Evolutionary conservation across 92 coral and sea anemone species (phyloP), one percentile per base, ranked within the genome.

Genomic region (Heliopora coerulea): DNA sequence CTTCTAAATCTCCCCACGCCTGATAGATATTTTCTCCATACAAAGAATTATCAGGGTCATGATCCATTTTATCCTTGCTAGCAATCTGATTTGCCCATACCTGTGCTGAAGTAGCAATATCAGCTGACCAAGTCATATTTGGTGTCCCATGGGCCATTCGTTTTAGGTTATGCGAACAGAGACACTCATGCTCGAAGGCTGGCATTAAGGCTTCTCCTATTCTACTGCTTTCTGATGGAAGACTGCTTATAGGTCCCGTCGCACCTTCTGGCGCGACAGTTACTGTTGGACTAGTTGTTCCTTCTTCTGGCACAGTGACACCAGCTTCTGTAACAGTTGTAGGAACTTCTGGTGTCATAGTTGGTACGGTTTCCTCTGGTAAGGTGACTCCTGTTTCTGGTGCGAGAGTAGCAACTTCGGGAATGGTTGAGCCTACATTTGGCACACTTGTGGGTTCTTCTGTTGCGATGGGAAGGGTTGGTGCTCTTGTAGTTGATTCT

Each of bases 1-100:
- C 11, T 17, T 14, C 1, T 3, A 3, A 1, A 3, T 9, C 8
- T 56, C 61, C 30, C 61, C 61, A 56, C 33, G 14, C 61, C 33
- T 3, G 14, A 28, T 56, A 56, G 8, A 56, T 29, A 56, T 56
- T 56, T 56, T 56, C 61, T 23, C 61, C 61, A 17, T 56, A 56
- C 33, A 56, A 23, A 11, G 30, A 28, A 28, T 56, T 56, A 15
- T 3, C 3, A 6, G 6, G 3, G 31, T 56, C 61, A 31, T 56
- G 61, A 3, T 56, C 61, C 6, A 56, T 3, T 23, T 3, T 28
- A 3, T 56, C 61, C 15, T 56, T 56, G 12, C 30, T 31, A 8
- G 61, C 61, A 8, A 56, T 14, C 3, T 23, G 14, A 3, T 56
- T 23, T 8, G 61, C 61, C 61, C 61, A 56, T 23, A 8, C 61